These are phyloP conservation scores for Eristalinus sepulchralis DNA, from an alignment of 2,888 invertebrate genomes.

Conservation along the genomic window DNA sequence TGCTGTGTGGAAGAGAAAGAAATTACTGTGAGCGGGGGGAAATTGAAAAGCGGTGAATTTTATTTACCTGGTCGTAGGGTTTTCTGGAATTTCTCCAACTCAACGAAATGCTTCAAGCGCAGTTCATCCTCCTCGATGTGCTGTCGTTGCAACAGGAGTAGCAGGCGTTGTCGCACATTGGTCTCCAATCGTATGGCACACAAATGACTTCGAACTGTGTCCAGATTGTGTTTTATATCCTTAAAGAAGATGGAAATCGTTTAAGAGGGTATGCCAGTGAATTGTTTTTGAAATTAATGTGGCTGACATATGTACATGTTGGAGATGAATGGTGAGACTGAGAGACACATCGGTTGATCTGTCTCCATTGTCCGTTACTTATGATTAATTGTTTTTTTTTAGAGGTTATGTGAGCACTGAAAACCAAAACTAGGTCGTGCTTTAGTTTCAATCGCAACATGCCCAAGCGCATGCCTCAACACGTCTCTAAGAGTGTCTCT, in stretches of 20 bases:
- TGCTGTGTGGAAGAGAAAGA: constrained; percentile 27
- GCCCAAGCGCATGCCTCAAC: too few species aligned
- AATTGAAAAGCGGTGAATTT: neutral
- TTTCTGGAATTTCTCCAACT: constrained; percentile 80
- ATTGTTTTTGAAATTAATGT: too few species aligned
- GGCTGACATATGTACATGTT: constrained; percentile 18
- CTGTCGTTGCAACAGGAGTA: constrained; percentile 79
- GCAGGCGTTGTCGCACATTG: constrained; percentile 79
- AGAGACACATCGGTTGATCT: too few species aligned
- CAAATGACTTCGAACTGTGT: constrained; percentile 78
- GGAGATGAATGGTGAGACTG: too few species aligned
- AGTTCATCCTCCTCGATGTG: constrained; percentile 81
- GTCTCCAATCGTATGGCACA: constrained; percentile 79
- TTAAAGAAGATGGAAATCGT: constrained; percentile 60
- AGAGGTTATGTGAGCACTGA: too few species aligned
- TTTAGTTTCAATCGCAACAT: too few species aligned
- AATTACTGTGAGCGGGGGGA: too few species aligned
- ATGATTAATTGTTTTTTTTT: too few species aligned
- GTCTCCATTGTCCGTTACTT: too few species aligned
- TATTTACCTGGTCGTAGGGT: constrained; percentile 77
- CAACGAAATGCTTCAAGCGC: constrained; percentile 80
- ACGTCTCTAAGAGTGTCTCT: too few species aligned
- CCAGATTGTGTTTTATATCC: constrained; percentile 81
- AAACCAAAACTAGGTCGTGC: too few species aligned
- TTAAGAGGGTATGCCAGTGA: too few species aligned